A percentile compares a stretch with the other conserved stretches of the same genome.
phyloP scores from a whole-genome alignment of 2,888 invertebrate species.

The Macrophya alboannulata region DNA sequence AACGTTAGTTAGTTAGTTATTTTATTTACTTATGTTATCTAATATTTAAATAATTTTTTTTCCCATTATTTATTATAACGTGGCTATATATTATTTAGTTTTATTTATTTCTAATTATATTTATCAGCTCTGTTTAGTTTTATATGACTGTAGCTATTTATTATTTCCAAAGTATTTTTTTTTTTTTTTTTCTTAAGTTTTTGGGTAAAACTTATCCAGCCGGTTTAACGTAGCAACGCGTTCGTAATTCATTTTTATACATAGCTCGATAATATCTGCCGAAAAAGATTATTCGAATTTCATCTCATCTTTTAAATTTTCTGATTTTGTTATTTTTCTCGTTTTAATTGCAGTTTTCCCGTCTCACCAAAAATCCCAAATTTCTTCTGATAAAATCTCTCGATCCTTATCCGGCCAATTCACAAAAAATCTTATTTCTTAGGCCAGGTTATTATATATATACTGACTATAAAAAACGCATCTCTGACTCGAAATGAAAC shows the following conservation, averaged over 20 bases:
- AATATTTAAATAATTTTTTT: not conserved
- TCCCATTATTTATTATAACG: not conserved
- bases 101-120: not conserved
- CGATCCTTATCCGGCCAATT: too few relatives aligned
- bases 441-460: not conserved
- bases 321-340: not conserved
- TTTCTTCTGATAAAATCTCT: not conserved
- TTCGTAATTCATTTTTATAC: not conserved
- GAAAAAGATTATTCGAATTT: not conserved
- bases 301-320: not conserved
- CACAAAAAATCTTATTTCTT: conserved; percentile 13
- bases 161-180: conserved; percentile 9
- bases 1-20: conserved; percentile 8
- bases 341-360: not conserved
- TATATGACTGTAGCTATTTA: not conserved
- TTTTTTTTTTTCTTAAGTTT: conserved; percentile 21
- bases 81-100: not conserved
- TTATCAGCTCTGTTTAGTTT: not conserved
- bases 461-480: not conserved
- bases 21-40: not conserved
- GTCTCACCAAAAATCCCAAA: not conserved
- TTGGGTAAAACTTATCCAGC: conserved; percentile 18
- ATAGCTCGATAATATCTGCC: not conserved
- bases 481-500: conserved; percentile 11
- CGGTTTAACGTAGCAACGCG: not conserved